Percentiles rank a stretch among this genome's conserved stretches.
Evolutionary conservation across 2,888 invertebrate genomes (phyloP).

Genomic region (Chironomus tentans): DNA sequence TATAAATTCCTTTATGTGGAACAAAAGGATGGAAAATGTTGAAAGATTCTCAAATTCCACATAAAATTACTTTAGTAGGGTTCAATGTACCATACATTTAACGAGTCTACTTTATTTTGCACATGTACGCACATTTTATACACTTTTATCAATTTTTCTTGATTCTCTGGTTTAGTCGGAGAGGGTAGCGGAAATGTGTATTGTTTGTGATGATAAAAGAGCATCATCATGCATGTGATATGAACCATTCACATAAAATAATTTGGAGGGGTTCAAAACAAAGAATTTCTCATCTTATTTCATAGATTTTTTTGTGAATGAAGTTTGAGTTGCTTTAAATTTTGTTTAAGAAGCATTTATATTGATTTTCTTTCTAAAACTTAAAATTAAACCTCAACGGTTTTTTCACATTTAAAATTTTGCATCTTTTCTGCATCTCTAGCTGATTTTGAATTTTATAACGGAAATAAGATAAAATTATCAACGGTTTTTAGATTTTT

Average conservation of each 20-base stretch:
- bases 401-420: no score
- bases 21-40: background rate
- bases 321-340: background rate
- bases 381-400: no score
- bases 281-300: background rate
- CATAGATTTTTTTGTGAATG: background rate
- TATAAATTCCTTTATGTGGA: background rate
- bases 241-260: background rate
- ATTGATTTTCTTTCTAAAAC: no score
- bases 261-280: background rate
- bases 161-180: background rate
- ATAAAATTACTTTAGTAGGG: background rate
- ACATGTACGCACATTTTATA: background rate
- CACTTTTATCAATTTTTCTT: background rate
- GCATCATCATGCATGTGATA: slow-evolving; percentile 5
- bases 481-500: no score
- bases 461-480: no score
- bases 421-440: no score
- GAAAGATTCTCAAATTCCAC: background rate
- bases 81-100: background rate
- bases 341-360: no score
- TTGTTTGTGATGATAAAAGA: slow-evolving; percentile 3
- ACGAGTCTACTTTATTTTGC: no score
- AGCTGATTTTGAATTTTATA: no score
- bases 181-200: background rate